Conservation (phyloP, 2,888 invertebrate species). For the Oligia fasciuncula region DNA sequence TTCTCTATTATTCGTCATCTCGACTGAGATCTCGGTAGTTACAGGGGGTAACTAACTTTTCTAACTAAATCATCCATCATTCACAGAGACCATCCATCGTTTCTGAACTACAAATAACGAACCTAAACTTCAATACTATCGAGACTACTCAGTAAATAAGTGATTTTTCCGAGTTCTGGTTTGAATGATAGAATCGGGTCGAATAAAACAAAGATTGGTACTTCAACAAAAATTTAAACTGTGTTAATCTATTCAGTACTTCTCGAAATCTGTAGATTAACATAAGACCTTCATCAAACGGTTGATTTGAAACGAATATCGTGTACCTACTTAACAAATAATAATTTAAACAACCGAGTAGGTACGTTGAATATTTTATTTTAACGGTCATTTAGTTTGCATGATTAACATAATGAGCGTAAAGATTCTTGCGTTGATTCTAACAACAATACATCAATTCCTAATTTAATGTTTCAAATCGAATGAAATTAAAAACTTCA, state of each 20-base stretch:
- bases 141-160: neutral
- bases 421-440: neutral
- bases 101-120: neutral
- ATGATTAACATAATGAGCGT: slow-evolving; percentile 31
- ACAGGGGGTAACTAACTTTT: too few species aligned
- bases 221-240: slow-evolving; percentile 2
- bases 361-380: slow-evolving; percentile 22
- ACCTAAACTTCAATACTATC: neutral
- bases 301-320: slow-evolving; percentile 29
- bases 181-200: neutral
- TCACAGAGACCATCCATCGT: neutral
- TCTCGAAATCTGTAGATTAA: slow-evolving; percentile 42
- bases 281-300: slow-evolving; percentile 38
- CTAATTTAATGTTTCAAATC: neutral
- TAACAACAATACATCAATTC: neutral
- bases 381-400: slow-evolving; percentile 8
- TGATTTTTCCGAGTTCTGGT: neutral
- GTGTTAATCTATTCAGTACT: slow-evolving; percentile 35
- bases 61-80: neutral
- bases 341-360: slow-evolving; percentile 4
- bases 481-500: neutral
- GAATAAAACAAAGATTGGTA: slow-evolving; percentile 25
- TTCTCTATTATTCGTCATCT: too few species aligned
- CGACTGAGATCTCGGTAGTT: too few species aligned
- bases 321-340: slow-evolving; percentile 12